Conservation (phyloP, 2,797 vertebrate genomes). For the Betta splendens region DNA sequence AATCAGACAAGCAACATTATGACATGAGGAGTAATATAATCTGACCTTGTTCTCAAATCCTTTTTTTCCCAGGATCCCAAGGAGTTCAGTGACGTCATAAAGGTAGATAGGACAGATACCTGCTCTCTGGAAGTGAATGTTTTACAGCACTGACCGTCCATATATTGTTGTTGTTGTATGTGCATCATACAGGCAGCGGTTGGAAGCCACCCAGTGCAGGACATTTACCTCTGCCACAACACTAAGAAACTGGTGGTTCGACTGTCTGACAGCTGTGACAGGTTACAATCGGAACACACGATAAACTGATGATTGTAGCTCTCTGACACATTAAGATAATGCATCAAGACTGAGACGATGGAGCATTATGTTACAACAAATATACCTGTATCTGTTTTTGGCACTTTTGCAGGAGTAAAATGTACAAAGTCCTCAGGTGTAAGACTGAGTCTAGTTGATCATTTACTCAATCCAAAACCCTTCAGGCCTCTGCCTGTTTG, state of each 20-base stretch:
- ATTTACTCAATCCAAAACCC: not conserved
- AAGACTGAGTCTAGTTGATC: not conserved
- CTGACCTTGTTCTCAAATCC: too few species aligned
- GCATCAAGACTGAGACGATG: not conserved
- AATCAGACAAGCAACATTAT: too few species aligned
- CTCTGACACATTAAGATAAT: too few species aligned
- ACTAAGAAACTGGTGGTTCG: slow-evolving; percentile 87
- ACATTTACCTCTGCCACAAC: slow-evolving; percentile 80
- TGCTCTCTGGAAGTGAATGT: not conserved
- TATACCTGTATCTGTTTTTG: not conserved
- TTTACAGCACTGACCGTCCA: not conserved
- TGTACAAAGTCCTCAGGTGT: not conserved
- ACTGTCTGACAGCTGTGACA: slow-evolving; percentile 86
- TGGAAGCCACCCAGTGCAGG: slow-evolving; percentile 83
- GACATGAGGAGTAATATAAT: too few species aligned
- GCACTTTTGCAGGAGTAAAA: not conserved
- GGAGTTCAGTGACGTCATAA: slow-evolving; percentile 84
- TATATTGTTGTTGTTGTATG: too few species aligned
- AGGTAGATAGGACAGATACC: slow-evolving; percentile 74
- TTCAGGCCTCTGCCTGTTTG: not conserved
- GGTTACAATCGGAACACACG: slow-evolving; percentile 67
- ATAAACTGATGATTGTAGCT: not conserved
- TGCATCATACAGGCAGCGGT: slow-evolving; percentile 76
- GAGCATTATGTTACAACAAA: not conserved
- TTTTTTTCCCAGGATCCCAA: slow-evolving; percentile 76